Evolutionary conservation across 92 coral and sea anemone species (phyloP).

Genomic region (Bergia sp.): DNA sequence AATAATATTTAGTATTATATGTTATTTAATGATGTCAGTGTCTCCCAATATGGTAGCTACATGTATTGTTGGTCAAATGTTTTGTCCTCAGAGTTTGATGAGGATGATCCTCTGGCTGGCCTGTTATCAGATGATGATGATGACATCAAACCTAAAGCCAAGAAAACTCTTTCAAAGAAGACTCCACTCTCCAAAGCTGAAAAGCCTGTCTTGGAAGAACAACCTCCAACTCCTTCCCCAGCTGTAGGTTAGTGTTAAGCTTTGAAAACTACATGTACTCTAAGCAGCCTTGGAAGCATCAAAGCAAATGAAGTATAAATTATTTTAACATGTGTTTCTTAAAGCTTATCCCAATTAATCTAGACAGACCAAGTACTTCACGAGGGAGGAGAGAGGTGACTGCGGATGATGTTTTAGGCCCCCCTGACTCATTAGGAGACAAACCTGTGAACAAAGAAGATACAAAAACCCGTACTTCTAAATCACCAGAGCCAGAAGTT

Average conservation of each 20-base stretch:
- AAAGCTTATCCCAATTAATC: background rate
- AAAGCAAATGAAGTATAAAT: background rate
- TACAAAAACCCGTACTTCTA: background rate
- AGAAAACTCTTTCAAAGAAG: constrained; percentile 52
- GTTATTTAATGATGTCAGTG: too few species aligned
- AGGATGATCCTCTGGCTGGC: constrained; percentile 92
- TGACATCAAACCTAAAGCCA: constrained; percentile 59
- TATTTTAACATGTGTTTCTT: background rate
- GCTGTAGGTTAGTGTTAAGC: background rate
- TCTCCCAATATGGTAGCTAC: too few species aligned
- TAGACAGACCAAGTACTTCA: constrained; percentile 76
- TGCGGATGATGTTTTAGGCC: constrained; percentile 26
- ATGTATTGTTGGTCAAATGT: too few species aligned
- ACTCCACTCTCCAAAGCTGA: constrained; percentile 3
- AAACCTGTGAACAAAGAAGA: constrained; percentile 38
- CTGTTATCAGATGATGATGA: constrained; percentile 83
- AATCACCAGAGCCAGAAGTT: background rate
- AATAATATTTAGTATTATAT: background rate
- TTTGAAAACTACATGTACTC: too few species aligned
- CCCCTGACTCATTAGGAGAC: constrained; percentile 61
- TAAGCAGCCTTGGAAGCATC: too few species aligned
- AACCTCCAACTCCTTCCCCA: constrained; percentile 3
- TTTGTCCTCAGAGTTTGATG: constrained; percentile 74
- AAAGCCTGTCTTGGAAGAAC: constrained; percentile 10
- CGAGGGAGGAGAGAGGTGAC: constrained; percentile 47